Conservation (phyloP, 2,113 vertebrate genomes). For the Cardinalis cardinalis region DNA sequence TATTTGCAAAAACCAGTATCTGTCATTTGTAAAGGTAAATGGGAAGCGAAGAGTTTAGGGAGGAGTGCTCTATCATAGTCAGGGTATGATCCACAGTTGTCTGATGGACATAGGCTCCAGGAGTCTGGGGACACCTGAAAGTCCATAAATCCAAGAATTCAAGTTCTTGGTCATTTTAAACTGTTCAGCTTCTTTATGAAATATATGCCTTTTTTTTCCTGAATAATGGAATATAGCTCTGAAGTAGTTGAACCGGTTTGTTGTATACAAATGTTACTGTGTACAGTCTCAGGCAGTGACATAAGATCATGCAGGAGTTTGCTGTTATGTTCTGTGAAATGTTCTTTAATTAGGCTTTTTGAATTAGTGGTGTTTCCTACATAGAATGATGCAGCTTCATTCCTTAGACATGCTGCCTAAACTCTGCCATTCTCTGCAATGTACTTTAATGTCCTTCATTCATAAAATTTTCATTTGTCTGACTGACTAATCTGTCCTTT, state of each 20-base stretch:
- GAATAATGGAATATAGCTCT: neutral
- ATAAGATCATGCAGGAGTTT: neutral
- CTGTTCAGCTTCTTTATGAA: neutral
- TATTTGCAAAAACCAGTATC: neutral
- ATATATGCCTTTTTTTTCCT: neutral
- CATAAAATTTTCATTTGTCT: neutral
- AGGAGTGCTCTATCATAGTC: neutral
- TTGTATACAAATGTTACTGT: neutral
- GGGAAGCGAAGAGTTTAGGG: neutral
- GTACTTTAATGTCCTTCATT: neutral
- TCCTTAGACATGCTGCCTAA: neutral
- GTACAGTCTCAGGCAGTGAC: neutral
- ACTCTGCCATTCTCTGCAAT: neutral
- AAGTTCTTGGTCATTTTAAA: neutral
- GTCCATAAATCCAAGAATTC: neutral
- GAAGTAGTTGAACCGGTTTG: neutral
- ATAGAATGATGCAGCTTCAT: fast-evolving
- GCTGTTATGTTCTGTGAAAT: neutral
- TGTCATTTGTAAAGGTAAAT: neutral
- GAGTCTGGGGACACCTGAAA: neutral
- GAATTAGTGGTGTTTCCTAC: neutral
- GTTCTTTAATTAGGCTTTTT: neutral
- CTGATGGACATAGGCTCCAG: neutral
- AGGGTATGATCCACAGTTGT: fast-evolving
- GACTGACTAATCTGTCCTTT: neutral